Conservation (phyloP, 1,140 invertebrate species). For the Dendrolimus kikuchii region DNA sequence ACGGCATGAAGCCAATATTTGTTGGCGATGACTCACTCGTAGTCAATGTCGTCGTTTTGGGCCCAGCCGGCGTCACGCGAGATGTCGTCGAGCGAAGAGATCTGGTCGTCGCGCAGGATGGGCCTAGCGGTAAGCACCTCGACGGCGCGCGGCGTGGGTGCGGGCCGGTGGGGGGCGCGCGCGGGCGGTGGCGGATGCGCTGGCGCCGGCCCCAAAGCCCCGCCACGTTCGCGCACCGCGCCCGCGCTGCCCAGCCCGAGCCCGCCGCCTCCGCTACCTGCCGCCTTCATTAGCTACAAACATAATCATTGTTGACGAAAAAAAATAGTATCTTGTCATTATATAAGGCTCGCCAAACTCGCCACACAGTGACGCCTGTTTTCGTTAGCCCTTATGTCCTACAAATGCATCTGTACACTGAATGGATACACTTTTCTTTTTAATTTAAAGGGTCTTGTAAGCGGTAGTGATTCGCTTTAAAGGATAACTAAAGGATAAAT, state of each 20-base stretch:
- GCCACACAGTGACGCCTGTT: no score
- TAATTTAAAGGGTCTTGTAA: no score
- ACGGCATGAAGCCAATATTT: background rate
- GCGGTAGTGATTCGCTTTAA: no score
- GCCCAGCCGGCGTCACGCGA: conserved; percentile 92
- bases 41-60: conserved; percentile 93
- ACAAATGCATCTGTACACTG: no score
- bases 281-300: conserved; percentile 40
- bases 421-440: no score
- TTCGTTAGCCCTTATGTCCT: no score
- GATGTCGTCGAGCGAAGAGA: conserved; percentile 93
- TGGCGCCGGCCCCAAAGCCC: conserved; percentile 24
- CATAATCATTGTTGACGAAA: background rate
- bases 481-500: no score
- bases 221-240: conserved; percentile 42
- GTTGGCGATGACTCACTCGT: conserved; percentile 76
- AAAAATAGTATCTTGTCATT: no score
- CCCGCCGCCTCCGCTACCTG: conserved; percentile 64
- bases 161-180: conserved; percentile 35
- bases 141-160: conserved; percentile 52
- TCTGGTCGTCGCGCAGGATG: conserved; percentile 93
- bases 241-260: conserved; percentile 52
- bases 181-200: conserved; percentile 18
- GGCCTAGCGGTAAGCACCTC: conserved; percentile 74
- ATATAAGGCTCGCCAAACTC: no score